Conservation (phyloP, 1,140 invertebrate genomes). For the Brachionus plicatilis region DNA sequence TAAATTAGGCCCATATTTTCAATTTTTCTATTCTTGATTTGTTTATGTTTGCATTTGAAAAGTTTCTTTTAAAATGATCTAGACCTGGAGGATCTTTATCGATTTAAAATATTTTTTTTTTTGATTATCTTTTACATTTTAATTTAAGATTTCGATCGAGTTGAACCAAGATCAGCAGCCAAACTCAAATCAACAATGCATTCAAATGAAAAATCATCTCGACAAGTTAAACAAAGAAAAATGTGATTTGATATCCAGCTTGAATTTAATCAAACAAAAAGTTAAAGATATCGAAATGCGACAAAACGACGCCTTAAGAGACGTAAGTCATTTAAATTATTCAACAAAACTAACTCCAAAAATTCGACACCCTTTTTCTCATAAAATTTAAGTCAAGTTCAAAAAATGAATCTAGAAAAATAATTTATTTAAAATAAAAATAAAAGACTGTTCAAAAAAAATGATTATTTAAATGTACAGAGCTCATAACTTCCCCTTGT, state of each 20-base stretch:
- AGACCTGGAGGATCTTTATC: background rate
- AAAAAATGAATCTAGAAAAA: background rate
- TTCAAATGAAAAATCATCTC: background rate
- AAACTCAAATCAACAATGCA: background rate
- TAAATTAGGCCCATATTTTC: conserved; percentile 20
- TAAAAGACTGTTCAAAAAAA: background rate
- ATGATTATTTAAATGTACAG: too few species aligned
- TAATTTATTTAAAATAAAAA: background rate
- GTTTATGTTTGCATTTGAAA: background rate
- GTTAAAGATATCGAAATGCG: conserved; percentile 38
- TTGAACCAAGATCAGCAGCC: conserved; percentile 12
- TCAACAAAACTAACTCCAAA: background rate
- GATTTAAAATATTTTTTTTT: background rate
- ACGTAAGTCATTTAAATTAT: conserved; percentile 4
- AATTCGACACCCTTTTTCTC: too few species aligned
- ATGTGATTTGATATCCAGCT: conserved; percentile 29
- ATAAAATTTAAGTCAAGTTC: too few species aligned
- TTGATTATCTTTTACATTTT: background rate
- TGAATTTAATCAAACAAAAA: conserved; percentile 30
- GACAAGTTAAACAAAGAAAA: conserved; percentile 37
- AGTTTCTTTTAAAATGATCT: background rate
- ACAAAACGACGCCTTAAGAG: conserved; percentile 26
- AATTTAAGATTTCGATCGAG: background rate
- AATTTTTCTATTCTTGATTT: background rate
- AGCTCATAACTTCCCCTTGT: too few species aligned